Percentiles rank a stretch among this genome's conserved stretches.
Evolutionary conservation across 2,888 invertebrate genomes (phyloP).

Genomic region (Lasioglossum villosulum): DNA sequence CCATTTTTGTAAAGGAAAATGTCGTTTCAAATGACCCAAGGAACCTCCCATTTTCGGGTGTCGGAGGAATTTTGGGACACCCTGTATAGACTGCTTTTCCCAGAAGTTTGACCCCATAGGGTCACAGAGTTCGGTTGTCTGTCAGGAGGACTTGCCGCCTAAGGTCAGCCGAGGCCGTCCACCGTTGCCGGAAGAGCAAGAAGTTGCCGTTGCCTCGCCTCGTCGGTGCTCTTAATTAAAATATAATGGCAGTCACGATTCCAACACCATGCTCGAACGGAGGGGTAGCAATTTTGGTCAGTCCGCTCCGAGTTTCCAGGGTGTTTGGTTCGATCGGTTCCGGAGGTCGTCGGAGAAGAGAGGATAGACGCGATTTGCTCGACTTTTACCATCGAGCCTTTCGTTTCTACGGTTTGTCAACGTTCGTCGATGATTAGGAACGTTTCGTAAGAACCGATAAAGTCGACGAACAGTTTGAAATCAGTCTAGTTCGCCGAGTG

Average conservation of each 20-base stretch:
- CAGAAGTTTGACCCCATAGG: neutral
- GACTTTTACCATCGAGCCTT: neutral
- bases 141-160: neutral
- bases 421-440: neutral
- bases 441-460: neutral
- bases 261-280: conserved; percentile 36
- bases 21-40: too few relatives aligned
- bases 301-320: conserved; percentile 71
- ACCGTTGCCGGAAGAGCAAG: conserved; percentile 22
- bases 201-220: neutral
- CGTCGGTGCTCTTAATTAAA: conserved; percentile 59
- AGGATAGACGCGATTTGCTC: neutral
- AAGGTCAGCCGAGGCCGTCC: conserved; percentile 34
- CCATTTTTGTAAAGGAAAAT: too few relatives aligned
- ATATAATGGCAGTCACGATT: conserved; percentile 65
- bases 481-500: neutral
- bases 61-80: too few relatives aligned
- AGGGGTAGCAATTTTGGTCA: conserved; percentile 66
- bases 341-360: neutral
- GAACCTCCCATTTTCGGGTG: too few relatives aligned
- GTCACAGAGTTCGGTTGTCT: neutral
- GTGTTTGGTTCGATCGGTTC: conserved; percentile 69
- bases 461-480: neutral
- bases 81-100: neutral
- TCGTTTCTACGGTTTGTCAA: neutral